Base-by-base conservation (phyloP, 1,140 invertebrate species). In the Rhopalosiphum padi region DNA sequence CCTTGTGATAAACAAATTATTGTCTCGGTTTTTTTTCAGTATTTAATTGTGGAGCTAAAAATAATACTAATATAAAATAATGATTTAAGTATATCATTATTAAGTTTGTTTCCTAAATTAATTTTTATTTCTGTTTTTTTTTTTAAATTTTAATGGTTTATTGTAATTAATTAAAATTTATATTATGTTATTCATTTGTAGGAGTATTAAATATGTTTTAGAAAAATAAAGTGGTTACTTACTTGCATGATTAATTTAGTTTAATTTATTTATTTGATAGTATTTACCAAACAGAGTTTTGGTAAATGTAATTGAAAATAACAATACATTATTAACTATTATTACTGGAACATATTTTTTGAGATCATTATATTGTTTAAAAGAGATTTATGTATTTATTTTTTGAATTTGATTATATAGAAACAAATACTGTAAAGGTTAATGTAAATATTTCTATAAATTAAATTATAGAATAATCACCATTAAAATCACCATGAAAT, bases 1-100 rank as follows among this genome's bases (percentile, higher is more conserved):
- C 91, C 35, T 86, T 93, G 91, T 93, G 91, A 93, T 93, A 93
- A 92, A 92, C 43, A 68, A 77, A 68, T 60, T 90, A 48, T 48
- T 83, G 9, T 92, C 15, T 37, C 25, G 22, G 37, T 43, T 35
- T 82, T 83, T 55, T 21, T 83, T n/a, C 35, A 82, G 90, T 83
- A 82, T 77, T 77, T 83, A 15, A 83, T 82, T n/a, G 25, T 92
- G 21, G 51, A 51, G 15, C 22, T 83, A 18, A 35, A 92, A 46
- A n/a, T 91, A 91, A 35, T 46, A 82, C 22, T 48, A 51, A 83
- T 92, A 68, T n/a, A 35, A n/a, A 46, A 30, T 46, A 43, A 43
- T 68, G 4, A 60, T 43, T 6, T 82, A 90, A n/a, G 60, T n/a
- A 18, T n/a, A 68, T n/a, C 4, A 68, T 30, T 68, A 30, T 30